Evolutionary conservation across 2,888 invertebrate genomes (phyloP).

Genomic region (Drosophila koepferae): DNA sequence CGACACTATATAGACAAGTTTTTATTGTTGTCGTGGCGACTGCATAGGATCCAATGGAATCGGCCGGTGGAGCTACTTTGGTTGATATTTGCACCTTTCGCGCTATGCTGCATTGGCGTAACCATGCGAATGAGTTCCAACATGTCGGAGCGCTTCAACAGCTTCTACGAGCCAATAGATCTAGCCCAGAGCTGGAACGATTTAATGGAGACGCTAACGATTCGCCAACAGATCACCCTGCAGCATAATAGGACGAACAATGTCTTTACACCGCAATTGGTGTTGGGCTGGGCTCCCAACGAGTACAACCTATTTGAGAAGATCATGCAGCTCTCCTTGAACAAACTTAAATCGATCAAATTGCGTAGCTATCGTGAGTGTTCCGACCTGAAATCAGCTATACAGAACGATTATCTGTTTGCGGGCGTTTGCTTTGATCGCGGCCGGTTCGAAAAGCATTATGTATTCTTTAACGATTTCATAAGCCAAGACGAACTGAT

Average conservation of each 20-base stretch:
- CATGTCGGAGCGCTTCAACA: constrained; percentile 1
- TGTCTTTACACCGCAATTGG: constrained; percentile 55
- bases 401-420: constrained; percentile 45
- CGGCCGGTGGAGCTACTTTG: constrained; percentile 42
- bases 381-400: constrained; percentile 12
- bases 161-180: constrained; percentile 38
- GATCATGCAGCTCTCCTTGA: constrained; percentile 20
- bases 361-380: constrained; percentile 28
- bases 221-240: constrained; percentile 5
- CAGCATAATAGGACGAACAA: constrained; percentile 18
- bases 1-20: constrained; percentile 45
- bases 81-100: constrained; percentile 38
- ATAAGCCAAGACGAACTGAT: neutral
- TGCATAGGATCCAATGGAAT: constrained; percentile 53
- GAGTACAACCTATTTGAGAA: constrained; percentile 7
- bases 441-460: constrained; percentile 83
- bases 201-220: constrained; percentile 33
- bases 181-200: constrained; percentile 45
- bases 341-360: constrained; percentile 22
- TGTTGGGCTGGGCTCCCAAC: constrained; percentile 67
- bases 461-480: neutral
- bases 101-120: constrained; percentile 44
- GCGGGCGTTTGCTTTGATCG: constrained; percentile 86
- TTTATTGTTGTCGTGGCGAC: constrained; percentile 56
- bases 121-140: constrained; percentile 13